Percentiles rank a stretch among this genome's conserved stretches.
These are phyloP conservation scores for Bombus huntii DNA, from an alignment of 1,140 invertebrate species.

Conservation along the genomic window DNA sequence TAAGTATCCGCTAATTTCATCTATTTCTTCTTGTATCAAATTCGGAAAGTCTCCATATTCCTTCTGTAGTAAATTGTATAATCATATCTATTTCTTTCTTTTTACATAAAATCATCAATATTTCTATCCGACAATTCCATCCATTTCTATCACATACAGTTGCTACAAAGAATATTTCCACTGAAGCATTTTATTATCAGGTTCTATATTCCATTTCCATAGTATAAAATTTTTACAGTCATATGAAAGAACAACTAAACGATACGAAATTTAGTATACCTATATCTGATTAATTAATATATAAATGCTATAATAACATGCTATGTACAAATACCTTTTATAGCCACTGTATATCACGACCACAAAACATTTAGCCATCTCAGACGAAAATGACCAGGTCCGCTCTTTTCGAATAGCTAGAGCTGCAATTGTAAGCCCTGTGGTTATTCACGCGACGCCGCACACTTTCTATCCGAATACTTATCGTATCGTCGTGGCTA, in stretches of 20 bases:
- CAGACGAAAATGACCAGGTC: background rate
- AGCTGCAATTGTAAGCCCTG: background rate
- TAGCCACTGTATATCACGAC: background rate
- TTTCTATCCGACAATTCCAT: background rate
- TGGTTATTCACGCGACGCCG: background rate
- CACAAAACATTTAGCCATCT: background rate
- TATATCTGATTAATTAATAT: background rate
- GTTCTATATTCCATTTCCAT: background rate
- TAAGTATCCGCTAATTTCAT: no score
- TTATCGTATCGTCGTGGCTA: background rate
- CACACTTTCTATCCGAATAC: background rate
- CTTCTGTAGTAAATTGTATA: no score
- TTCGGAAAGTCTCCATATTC: background rate
- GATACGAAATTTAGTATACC: background rate
- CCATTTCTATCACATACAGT: background rate
- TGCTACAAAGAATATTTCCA: background rate
- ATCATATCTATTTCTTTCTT: background rate
- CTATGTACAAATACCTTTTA: background rate
- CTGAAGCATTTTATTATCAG: no score
- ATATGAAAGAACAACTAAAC: background rate
- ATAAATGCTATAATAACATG: background rate
- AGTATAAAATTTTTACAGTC: background rate
- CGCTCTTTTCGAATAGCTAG: background rate
- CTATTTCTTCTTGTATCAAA: slow-evolving; percentile 31
- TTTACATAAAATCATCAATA: background rate